phyloP scores from a whole-genome alignment of 2,888 invertebrate genomes.

The Lamellibrachia columna region DNA sequence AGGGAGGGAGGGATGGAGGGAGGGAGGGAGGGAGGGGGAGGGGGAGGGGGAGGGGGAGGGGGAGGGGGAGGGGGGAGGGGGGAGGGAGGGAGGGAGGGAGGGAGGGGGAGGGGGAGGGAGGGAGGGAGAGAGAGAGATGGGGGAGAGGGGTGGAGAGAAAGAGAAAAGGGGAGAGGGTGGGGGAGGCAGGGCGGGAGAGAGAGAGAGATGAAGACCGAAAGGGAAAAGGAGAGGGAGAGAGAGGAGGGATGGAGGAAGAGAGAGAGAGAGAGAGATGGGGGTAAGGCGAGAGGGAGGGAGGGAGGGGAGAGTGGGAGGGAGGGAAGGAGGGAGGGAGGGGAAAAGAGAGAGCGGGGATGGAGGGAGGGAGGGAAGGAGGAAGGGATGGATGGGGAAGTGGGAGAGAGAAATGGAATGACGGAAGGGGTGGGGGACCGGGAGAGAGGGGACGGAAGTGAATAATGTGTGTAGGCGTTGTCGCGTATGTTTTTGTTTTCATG shows the following conservation, averaged over 20 bases:
- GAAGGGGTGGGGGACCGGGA: neutral
- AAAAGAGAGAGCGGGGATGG: neutral
- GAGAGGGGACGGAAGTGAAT: neutral
- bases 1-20: neutral
- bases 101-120: neutral
- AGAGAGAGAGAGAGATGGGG: constrained; percentile 5
- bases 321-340: neutral
- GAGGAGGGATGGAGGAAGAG: constrained; percentile 17
- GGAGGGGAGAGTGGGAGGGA: neutral
- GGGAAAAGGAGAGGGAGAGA: neutral
- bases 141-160: neutral
- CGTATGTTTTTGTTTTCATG: neutral
- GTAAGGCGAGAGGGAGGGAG: neutral
- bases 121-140: neutral
- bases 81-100: too few species aligned
- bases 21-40: neutral
- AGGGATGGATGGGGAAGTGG: neutral
- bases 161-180: neutral
- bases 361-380: neutral
- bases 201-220: neutral
- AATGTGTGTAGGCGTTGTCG: neutral
- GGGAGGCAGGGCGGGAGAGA: neutral
- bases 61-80: neutral
- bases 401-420: neutral
- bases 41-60: neutral